phyloP scores from a whole-genome alignment of 1,140 invertebrate genomes.

The Aplysia californica region DNA sequence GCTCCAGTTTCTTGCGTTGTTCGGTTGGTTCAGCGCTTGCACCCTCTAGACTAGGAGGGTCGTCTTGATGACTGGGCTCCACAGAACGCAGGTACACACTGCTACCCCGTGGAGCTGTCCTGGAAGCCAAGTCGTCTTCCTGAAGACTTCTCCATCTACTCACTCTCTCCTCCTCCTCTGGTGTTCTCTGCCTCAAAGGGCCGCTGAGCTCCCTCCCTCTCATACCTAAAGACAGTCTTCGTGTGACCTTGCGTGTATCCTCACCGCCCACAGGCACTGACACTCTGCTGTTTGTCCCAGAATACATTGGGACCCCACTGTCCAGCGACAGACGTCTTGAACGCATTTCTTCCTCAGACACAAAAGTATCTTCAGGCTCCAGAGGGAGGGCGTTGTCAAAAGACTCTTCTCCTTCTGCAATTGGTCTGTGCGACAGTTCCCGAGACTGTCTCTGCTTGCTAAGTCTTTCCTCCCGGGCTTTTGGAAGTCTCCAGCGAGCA shows the following conservation, averaged over 20 bases:
- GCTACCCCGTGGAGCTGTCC: not conserved
- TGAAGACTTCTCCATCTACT: constrained; percentile 10
- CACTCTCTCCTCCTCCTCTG: constrained; percentile 10
- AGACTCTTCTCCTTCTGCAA: too few relatives aligned
- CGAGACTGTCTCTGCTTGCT: not conserved
- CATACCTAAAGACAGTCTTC: constrained; percentile 1
- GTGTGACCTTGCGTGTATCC: not conserved
- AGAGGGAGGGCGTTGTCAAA: too few relatives aligned
- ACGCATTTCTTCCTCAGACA: not conserved
- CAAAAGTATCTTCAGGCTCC: not conserved
- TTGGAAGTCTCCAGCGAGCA: not conserved
- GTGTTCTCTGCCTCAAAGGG: not conserved
- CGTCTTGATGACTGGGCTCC: too few relatives aligned
- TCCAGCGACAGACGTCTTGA: constrained; percentile 14
- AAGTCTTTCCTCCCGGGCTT: not conserved
- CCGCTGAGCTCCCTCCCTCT: not conserved
- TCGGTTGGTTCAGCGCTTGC: not conserved
- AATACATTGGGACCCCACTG: not conserved
- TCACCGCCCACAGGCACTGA: not conserved
- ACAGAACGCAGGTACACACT: too few relatives aligned
- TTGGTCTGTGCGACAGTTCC: not conserved
- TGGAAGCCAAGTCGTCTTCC: constrained; percentile 13
- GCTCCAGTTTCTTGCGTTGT: not conserved
- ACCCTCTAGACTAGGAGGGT: not conserved
- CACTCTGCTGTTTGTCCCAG: too few relatives aligned